Base-by-base conservation (phyloP, 2,888 invertebrate genomes). In the Lissocephala sabroskyi region DNA sequence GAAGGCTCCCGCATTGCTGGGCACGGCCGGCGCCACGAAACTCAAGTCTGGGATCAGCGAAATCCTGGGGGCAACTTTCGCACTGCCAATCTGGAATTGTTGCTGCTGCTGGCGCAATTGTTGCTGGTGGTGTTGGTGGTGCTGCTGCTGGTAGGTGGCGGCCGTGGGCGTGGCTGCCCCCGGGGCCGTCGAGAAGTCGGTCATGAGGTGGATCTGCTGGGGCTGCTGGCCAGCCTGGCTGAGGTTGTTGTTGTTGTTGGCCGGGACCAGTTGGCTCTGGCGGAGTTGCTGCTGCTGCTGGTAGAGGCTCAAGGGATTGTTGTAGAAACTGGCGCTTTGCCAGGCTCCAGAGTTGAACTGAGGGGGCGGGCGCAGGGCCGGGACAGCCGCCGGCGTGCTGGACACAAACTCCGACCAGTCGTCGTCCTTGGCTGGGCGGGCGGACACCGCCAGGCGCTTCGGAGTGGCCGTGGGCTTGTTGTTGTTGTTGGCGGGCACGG, bases 371-470 rank as follows among this genome's bases (percentile, higher is more conserved):
- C 28, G 17, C 40, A 9, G 23, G 13, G 4, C 40, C 7, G 46
- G 26, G 7, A 19, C 39, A n/a, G 41, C 51, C 11, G 55, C 41
- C 0, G 71, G 50, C 7, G 83, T 82, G 63, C 85, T 86, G n/a
- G 87, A 87, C 3, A 87, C 86, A 75, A 87, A 88, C 62, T 88
- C 87, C 2, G 86, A 86, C 87, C 87, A 88, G 57, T 88, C 87
- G 48, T 87, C 87, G 18, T 87, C 87, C 13, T 61, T 71, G 1
- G 13, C 16, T n/a, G 1, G 11, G 5, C 10, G 36, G 33, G 1
- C 56, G 62, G 36, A 46, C 42, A 18, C 39, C 32, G 41, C 11
- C n/a, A 33, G 36, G 10, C 32, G n/a, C 17, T 41, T 4, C 9
- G 28, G 2, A 11, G 41, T 13, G 10, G 48, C 6, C 30, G 13